Conservation (phyloP, 2,888 invertebrate species). For the Ariolimax columbianus region DNA sequence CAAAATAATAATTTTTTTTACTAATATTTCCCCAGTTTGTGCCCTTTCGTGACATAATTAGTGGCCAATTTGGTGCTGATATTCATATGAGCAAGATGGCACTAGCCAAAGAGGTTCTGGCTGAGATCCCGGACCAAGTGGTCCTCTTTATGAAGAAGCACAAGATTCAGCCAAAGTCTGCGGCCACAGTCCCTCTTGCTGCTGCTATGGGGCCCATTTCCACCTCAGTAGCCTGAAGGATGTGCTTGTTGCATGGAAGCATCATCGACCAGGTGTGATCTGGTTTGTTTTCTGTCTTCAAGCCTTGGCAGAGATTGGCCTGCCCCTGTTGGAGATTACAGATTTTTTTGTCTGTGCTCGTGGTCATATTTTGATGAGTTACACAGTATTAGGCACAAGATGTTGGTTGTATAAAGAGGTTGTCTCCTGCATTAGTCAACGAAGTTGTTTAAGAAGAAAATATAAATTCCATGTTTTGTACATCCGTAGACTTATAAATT, state of each 20-base stretch:
- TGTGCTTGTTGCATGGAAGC: not conserved
- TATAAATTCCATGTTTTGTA: no score
- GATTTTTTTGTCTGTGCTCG: not conserved
- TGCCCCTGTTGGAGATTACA: not conserved
- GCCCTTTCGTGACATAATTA: conserved; percentile 75
- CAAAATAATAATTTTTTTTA: no score
- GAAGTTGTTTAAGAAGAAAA: no score
- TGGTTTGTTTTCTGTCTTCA: not conserved
- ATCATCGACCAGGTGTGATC: not conserved
- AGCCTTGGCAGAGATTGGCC: not conserved
- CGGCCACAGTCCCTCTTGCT: not conserved
- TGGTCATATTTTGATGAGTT: not conserved
- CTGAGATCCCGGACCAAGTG: conserved; percentile 79
- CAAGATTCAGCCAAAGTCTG: conserved; percentile 65
- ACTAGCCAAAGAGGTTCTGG: conserved; percentile 81
- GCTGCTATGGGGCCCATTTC: not conserved
- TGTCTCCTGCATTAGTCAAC: no score
- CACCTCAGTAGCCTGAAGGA: conserved; percentile 14
- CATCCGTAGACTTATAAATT: no score
- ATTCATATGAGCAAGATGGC: conserved; percentile 69
- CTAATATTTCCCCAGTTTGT: conserved; percentile 69
- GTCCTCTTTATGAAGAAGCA: conserved; percentile 80
- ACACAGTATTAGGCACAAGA: not conserved
- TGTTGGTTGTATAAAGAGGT: no score
- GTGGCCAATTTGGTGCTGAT: conserved; percentile 58